phyloP scores from a whole-genome alignment of 2,888 invertebrate genomes.

The Xanthorhoe designata region DNA sequence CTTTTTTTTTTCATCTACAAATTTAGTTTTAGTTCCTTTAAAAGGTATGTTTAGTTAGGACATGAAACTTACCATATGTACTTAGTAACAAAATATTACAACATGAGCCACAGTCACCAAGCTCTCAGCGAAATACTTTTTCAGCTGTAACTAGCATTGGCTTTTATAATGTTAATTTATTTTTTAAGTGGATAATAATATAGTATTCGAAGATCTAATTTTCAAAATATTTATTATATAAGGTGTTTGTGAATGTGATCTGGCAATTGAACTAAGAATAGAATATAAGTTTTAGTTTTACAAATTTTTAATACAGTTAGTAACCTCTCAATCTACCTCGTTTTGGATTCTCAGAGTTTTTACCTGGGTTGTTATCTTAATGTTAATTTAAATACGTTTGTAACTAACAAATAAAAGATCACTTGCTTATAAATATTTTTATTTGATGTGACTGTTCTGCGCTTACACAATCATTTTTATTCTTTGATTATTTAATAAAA shows the following conservation, averaged over 20 bases:
- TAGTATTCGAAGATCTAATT: background rate
- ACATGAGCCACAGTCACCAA: background rate
- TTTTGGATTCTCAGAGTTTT: conserved; percentile 27
- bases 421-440: conserved; percentile 82
- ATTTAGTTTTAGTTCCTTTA: background rate
- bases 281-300: background rate
- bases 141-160: background rate
- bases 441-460: conserved; percentile 81
- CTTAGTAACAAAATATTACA: background rate
- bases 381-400: conserved; percentile 3
- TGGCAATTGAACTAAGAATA: background rate
- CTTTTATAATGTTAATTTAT: background rate
- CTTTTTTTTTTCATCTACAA: background rate
- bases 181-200: background rate
- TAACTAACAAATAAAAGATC: conserved; percentile 65
- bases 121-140: background rate
- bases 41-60: background rate
- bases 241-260: background rate
- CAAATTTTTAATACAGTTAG: conserved; percentile 1
- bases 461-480: conserved; percentile 79
- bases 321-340: conserved; percentile 32
- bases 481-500: conserved; percentile 81
- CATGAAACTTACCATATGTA: no score
- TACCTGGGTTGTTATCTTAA: conserved; percentile 6
- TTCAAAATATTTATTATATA: no score